These are phyloP conservation scores for Dorcus hopei DNA, from an alignment of 2,888 invertebrate species.

Conservation along the genomic window DNA sequence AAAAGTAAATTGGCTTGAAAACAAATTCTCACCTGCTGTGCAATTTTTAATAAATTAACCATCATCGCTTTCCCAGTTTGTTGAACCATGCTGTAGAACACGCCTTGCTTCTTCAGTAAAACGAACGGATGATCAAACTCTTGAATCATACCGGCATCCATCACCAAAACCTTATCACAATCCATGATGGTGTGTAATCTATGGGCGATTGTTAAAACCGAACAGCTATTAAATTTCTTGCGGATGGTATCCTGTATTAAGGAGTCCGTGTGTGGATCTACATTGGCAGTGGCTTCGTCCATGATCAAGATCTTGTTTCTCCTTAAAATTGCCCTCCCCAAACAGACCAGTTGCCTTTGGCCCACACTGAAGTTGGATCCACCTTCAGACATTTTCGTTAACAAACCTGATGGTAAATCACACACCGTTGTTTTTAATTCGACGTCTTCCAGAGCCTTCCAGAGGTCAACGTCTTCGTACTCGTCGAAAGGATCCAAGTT, in stretches of 20 bases:
- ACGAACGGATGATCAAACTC: conserved; percentile 77
- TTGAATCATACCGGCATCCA: conserved; percentile 72
- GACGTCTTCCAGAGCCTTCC: conserved; percentile 82
- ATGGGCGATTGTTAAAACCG: conserved; percentile 84
- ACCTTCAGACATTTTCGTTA: conserved; percentile 57
- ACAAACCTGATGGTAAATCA: conserved; percentile 55
- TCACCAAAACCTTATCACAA: conserved; percentile 79
- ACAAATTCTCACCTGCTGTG: conserved; percentile 25
- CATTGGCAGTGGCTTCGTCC: conserved; percentile 81
- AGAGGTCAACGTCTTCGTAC: conserved; percentile 72
- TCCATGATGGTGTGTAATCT: conserved; percentile 86
- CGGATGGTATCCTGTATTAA: conserved; percentile 77
- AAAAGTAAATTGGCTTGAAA: no score
- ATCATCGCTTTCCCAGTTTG: conserved; percentile 58
- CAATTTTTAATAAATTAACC: conserved; percentile 35
- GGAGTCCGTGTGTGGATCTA: conserved; percentile 75
- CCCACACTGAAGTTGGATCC: conserved; percentile 50
- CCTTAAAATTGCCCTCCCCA: conserved; percentile 63
- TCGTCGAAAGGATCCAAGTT: conserved; percentile 88
- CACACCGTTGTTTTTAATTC: conserved; percentile 69
- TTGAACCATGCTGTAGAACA: conserved; percentile 65
- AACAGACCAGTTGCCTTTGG: conserved; percentile 68
- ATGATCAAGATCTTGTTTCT: conserved; percentile 44
- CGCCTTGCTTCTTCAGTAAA: conserved; percentile 60
- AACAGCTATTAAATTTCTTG: conserved; percentile 71